Percentiles rank a stretch among this genome's conserved stretches.
phyloP scores from a whole-genome alignment of 2,888 invertebrate genomes.

The Heliconius aoede region DNA sequence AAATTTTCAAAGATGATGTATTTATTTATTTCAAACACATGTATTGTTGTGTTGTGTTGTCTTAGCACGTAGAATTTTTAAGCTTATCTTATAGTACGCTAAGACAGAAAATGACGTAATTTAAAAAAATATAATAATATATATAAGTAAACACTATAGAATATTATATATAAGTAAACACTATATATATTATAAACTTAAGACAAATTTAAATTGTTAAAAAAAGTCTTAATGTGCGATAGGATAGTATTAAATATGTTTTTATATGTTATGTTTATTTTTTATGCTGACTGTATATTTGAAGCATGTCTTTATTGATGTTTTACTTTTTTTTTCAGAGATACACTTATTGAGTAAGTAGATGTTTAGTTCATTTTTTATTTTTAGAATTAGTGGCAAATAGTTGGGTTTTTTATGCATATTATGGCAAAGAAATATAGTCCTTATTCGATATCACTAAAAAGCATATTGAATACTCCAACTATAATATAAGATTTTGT shows the following conservation, averaged over 20 bases:
- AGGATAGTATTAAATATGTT: neutral
- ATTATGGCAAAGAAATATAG: neutral
- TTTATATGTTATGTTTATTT: neutral
- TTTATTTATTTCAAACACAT: no score
- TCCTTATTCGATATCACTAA: neutral
- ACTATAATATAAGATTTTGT: no score
- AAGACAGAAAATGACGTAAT: neutral
- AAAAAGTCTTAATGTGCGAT: neutral
- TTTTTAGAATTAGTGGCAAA: neutral
- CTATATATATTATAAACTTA: neutral
- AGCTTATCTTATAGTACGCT: neutral
- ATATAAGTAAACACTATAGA: neutral
- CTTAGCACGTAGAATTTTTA: no score
- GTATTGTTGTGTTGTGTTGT: no score
- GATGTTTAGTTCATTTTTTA: constrained; percentile 26
- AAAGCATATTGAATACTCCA: neutral
- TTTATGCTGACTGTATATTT: constrained; percentile 4
- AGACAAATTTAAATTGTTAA: neutral
- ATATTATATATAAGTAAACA: neutral
- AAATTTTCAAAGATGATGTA: no score
- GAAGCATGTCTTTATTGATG: constrained; percentile 46
- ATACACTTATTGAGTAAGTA: constrained; percentile 68
- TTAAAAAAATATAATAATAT: neutral
- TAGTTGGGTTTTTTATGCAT: neutral
- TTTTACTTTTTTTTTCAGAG: constrained; percentile 65